Base-by-base conservation (phyloP, 2,888 invertebrate genomes). In the Choristoneura rosaceana region DNA sequence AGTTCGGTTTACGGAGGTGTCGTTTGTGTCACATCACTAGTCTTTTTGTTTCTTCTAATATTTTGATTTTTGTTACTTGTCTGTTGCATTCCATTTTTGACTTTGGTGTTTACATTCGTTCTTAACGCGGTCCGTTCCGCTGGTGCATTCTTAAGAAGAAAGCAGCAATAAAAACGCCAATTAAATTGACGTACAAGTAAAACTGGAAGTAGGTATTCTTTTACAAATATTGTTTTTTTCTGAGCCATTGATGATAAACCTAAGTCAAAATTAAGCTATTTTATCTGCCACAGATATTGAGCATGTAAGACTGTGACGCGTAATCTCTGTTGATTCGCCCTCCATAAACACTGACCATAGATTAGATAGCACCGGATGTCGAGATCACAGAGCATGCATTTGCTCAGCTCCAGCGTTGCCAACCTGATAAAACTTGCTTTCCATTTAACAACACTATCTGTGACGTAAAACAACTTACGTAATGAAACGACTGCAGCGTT, bases 351-450 rank as follows among this genome's bases (percentile, higher is more conserved):
- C 92, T 93, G 93, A 92, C 93, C 92, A 88, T 79, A 92, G 93
- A 93, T 93, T 89, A 93, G 93, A 93, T 93, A 93, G 87, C 85
- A 84, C 86, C 90, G 92, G 92, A 92, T 92, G 92, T 87, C 84
- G 83, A 82, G 85, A 85, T 84, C 85, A 55, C 25, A 82, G 81
- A 77, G 75, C 77, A 81, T 77, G 77, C 80, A 79, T 76, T 78
- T 76, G 62, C 67, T 68, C 43, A 55, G 52, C 52, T 34, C 47
- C 64, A 34, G 64, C 64, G 64, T 62, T 68, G 66, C 50, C 84
- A 84, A 84, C 83, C 80, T 81, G 82, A 84, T 83, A 82, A 81
- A 80, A 78, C 74, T 78, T 80, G 78, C 78, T 82, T 85, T 85
- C 82, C 83, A 82, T 81, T 75, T 62, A 63, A 64, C 25, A 66